phyloP scores from a whole-genome alignment of 2,888 invertebrate species.

The Melikaiella ostensackeni region DNA sequence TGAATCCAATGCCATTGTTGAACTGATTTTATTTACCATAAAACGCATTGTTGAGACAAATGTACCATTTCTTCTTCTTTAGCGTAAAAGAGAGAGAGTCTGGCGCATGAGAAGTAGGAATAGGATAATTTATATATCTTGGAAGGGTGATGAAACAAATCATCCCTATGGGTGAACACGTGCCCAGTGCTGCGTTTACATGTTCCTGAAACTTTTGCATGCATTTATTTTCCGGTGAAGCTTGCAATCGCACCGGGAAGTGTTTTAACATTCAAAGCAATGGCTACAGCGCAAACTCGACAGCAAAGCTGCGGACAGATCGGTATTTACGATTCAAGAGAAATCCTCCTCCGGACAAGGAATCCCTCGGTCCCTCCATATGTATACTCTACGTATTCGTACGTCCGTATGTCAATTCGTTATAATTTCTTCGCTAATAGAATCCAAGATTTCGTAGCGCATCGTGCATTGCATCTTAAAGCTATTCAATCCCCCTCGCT shows the following conservation, averaged over 20 bases:
- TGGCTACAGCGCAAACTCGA: slow-evolving; percentile 31
- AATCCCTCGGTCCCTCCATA: slow-evolving; percentile 53
- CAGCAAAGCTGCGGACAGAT: slow-evolving; percentile 45
- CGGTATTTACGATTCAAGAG: slow-evolving; percentile 59
- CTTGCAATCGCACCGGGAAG: slow-evolving; percentile 57
- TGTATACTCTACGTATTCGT: slow-evolving; percentile 52
- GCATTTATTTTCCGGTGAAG: slow-evolving; percentile 39
- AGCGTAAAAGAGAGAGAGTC: neutral
- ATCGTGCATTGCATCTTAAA: slow-evolving; percentile 72
- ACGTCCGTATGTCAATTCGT: slow-evolving; percentile 71
- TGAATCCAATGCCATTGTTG: too few relatives aligned
- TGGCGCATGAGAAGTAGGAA: neutral
- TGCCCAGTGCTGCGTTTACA: slow-evolving; percentile 19
- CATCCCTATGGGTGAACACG: slow-evolving; percentile 3
- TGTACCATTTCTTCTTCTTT: neutral
- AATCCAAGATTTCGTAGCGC: slow-evolving; percentile 75
- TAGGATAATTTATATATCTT: neutral
- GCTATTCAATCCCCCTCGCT: slow-evolving; percentile 47
- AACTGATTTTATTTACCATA: neutral
- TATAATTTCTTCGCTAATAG: slow-evolving; percentile 77
- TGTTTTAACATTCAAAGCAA: slow-evolving; percentile 57
- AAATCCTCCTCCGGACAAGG: slow-evolving; percentile 55
- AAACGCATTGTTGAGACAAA: neutral
- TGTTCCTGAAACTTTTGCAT: slow-evolving; percentile 23
- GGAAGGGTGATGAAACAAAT: slow-evolving; percentile 3